Evolutionary conservation across 2,113 vertebrate species (phyloP), one percentile per base, ranked within the genome.

Genomic region (Taurulus bubalis): DNA sequence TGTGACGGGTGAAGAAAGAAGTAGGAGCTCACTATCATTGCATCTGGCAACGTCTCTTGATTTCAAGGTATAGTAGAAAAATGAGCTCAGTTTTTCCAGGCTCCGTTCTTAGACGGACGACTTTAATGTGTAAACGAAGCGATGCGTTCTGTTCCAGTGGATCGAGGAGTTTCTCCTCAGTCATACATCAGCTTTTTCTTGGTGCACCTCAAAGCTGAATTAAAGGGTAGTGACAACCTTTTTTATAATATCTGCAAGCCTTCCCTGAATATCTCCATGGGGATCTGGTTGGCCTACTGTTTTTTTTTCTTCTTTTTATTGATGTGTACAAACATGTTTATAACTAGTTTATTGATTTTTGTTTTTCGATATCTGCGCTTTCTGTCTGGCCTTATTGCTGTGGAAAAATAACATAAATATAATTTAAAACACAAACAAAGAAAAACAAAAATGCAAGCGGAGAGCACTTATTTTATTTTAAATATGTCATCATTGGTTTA

Each of bases 381-480:
- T n/a, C n/a, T 22, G 16, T 62, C 30, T 3, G 5, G 11, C 11
- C 36, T 63, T 63, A 32, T 63, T n/a, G 60, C 22, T 60, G 30
- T 60, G 58, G 16, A 34, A 60, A 60, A 20, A 32, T 11, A 26
- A 60, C 32, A 32, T 3, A 10, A 32, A 30, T 20, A 34, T 32
- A 0, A 32, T 20, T 60, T 12, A 30, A 60, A 49, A 45, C 16
- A 8, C 18, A 28, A 15, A 59, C 56, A 36, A 63, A 38, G 8
- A 38, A 63, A 36, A 2, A 4, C 5, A 15, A 49, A 30, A 32
- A 22, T 22, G 67, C 74, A 79, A 83, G 68, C 91, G 87, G 82
- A 93, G 90, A 92, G 90, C 86, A 91, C 82, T 93, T 94, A 70
- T 90, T 95, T 94, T 88, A 92, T 91, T 94, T 92, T 87, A 89